Evolutionary conservation across 2,113 vertebrate genomes (phyloP).

Genomic region (Emydura subglobosa): DNA sequence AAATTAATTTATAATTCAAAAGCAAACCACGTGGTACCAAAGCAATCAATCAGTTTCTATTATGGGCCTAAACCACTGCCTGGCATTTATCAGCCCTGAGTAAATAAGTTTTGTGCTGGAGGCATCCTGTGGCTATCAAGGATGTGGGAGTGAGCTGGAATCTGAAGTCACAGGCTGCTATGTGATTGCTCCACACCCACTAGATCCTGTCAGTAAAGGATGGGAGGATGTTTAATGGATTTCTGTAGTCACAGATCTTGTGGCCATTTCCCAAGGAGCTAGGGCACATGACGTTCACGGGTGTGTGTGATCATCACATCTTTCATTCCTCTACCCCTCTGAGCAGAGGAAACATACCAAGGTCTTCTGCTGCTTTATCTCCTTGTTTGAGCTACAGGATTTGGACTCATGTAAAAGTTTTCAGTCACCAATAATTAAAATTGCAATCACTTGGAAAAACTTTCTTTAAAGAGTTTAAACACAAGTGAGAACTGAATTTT

Average conservation of each 20-base stretch:
- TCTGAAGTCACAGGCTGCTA: not conserved
- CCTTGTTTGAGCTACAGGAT: not conserved
- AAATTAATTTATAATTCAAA: not conserved
- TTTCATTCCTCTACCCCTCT: not conserved
- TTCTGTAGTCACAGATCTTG: accelerated
- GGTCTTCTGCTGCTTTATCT: accelerated
- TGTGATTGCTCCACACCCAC: not conserved
- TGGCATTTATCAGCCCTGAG: not conserved
- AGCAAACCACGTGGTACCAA: not conserved
- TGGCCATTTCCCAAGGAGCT: not conserved
- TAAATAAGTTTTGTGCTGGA: not conserved
- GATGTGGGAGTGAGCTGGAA: not conserved
- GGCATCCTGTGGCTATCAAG: not conserved
- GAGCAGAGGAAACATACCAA: not conserved
- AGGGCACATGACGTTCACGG: accelerated
- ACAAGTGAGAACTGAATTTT: accelerated
- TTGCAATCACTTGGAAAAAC: not conserved
- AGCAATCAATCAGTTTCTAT: not conserved
- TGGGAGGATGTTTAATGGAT: not conserved
- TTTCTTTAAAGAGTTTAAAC: not conserved
- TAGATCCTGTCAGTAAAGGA: not conserved
- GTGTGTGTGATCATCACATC: not conserved
- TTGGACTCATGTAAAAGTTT: not conserved
- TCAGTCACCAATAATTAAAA: not conserved
- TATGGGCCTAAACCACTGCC: not conserved